These are phyloP conservation scores for Salvelinus namaycush DNA, from an alignment of 2,113 vertebrate genomes.

Conservation along the genomic window DNA sequence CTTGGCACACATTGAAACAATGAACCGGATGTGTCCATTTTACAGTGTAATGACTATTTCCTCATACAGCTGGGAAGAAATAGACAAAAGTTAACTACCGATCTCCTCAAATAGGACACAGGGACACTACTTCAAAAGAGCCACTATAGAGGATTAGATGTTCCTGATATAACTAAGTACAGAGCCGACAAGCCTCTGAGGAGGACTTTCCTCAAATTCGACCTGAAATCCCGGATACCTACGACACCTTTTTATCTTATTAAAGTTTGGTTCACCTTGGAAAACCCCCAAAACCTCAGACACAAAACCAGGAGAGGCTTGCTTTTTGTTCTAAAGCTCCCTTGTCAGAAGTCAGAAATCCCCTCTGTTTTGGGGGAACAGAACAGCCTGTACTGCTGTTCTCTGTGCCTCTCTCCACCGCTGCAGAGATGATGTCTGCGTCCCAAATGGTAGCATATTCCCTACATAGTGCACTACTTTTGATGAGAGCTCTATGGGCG, in stretches of 20 bases:
- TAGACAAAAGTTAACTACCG: background rate
- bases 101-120: background rate
- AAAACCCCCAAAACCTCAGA: conserved; percentile 23
- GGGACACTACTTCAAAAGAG: background rate
- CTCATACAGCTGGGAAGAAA: too few relatives aligned
- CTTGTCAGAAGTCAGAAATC: conserved; percentile 42
- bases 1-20: too few relatives aligned
- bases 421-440: too few relatives aligned
- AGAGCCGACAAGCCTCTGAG: background rate
- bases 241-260: conserved; percentile 4
- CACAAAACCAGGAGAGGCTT: conserved; percentile 7
- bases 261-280: conserved; percentile 48
- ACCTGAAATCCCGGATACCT: background rate
- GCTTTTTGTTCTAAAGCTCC: background rate
- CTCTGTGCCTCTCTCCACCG: background rate
- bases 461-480: too few relatives aligned
- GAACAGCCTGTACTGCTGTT: conserved; percentile 27
- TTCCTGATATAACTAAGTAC: too few relatives aligned
- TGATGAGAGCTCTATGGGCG: too few relatives aligned
- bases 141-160: background rate
- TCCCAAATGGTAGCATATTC: too few relatives aligned
- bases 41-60: too few relatives aligned
- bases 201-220: conserved; percentile 5
- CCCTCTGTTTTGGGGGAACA: conserved; percentile 29
- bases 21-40: too few relatives aligned